Evolutionary conservation across 2,888 invertebrate genomes (phyloP), one percentile per base, ranked within the genome.

Genomic region (Mechanitis mazaeus): DNA sequence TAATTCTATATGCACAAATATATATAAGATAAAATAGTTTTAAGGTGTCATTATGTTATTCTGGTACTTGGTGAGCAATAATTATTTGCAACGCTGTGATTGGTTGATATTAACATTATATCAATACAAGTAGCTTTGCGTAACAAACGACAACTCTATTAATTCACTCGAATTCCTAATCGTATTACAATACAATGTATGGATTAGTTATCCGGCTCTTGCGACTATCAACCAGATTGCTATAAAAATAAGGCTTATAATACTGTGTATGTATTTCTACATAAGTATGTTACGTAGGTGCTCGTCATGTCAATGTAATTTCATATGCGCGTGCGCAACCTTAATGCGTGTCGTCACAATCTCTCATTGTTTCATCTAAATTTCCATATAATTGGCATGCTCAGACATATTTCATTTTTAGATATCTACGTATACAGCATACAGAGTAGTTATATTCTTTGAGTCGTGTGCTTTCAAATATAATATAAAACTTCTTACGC

Each of bases 311-410:
- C 62, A 64, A 64, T 63, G 63, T 60, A 57, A 67, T 67, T 64
- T 56, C 58, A 60, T 59, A 64, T 61, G 65, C 65, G 70, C 65
- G 65, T 62, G 63, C 67, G 50, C 54, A 68, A 67, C 66, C 62
- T 66, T 65, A 64, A 46, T 33, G 64, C 59, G 63, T 69, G 66
- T 65, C 69, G 68, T 61, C 67, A 68, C 61, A 57, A 61, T 62
- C 64, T 61, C 63, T 64, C 66, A 70, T 72, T 71, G 69, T 70
- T 60, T 67, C 54, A 54, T 55, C 53, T 45, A 33, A 33, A 68
- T 71, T 70, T 63, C 50, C 58, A 69, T 70, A 64, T 57, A 35
- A 63, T 66, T 64, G 64, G 65, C 61, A 68, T 69, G 57, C 68
- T 45, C 54, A 56, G 31, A 56, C 62, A 60, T 45, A 60, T 56